Base-by-base conservation (phyloP, 2,113 vertebrate species). In the Sclerurus mexicanus region DNA sequence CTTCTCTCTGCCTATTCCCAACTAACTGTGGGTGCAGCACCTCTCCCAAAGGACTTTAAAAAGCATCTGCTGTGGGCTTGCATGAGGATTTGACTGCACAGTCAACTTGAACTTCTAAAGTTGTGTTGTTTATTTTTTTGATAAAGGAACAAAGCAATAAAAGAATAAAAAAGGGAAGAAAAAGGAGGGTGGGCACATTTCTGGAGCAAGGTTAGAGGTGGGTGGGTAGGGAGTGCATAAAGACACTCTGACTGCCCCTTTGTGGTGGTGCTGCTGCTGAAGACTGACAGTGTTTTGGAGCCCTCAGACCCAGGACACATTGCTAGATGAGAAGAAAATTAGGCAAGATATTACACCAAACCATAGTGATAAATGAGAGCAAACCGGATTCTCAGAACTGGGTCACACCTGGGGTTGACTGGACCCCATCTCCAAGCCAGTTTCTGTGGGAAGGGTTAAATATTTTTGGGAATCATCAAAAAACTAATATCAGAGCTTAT, bases 231-330 rank as follows among this genome's bases (percentile, higher is more conserved):
- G 13, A 82, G 5, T 6, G 1, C 25, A 55, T 22, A n/a, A 49
- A 60, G 50, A 66, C 91, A 71, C 24, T 18, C 15, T 0, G 5
- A 19, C 23, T 20, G 10, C 2, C 37, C 23, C 30, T 79, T 81
- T 79, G 31, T 24, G 28, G 9, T 56, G 53, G 23, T n/a, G 7
- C 40, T 89, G 50, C 25, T 28, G 44, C 62, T 66, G 35, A 39
- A 71, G 74, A 47, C 40, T 33, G 35, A 27, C 3, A 16, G 30
- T 68, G 64, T 22, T 81, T 66, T 81, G 73, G 35, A 53, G 20
- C 22, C 17, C 42, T 49, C 0, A 0, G 55, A 59, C 44, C 28
- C 50, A 50, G 49, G n/a, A 40, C 8, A n/a, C 6, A 2, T 23
- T 72, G 35, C 39, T 39, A 63, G 33, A 50, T 33, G 16, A 50